Evolutionary conservation across 1,140 invertebrate species (phyloP).

Genomic region (Limonius californicus): DNA sequence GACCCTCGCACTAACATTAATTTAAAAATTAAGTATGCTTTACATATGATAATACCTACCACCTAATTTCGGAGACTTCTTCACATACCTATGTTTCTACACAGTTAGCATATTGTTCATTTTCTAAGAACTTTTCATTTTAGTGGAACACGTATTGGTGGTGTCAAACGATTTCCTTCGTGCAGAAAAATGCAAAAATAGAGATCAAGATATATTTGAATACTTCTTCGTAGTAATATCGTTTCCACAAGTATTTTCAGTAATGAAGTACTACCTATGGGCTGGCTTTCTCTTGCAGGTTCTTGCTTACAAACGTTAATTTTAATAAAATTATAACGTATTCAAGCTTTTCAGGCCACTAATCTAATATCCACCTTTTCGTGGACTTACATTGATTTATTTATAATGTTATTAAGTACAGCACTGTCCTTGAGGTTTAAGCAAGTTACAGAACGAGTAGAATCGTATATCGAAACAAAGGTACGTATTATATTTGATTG

Average conservation of each 20-base stretch:
- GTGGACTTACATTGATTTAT: conserved; percentile 63
- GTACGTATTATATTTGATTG: too few species aligned
- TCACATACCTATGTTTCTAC: too few species aligned
- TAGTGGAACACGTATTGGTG: neutral
- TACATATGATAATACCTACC: too few species aligned
- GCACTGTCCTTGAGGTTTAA: conserved; percentile 55
- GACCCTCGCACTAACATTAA: too few species aligned
- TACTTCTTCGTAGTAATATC: conserved; percentile 13
- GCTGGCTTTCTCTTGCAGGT: neutral
- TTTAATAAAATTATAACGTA: too few species aligned
- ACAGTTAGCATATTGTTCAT: too few species aligned
- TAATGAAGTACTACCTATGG: neutral
- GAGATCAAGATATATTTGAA: neutral
- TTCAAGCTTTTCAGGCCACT: conserved; percentile 56
- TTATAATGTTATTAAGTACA: conserved; percentile 57
- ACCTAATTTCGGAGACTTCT: too few species aligned
- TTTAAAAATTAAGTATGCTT: too few species aligned
- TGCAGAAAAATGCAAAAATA: neutral
- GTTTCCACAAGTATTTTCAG: conserved; percentile 16
- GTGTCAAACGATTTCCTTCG: neutral
- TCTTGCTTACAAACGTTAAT: too few species aligned
- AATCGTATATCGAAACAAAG: neutral
- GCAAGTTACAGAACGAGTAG: conserved; percentile 52
- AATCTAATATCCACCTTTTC: conserved; percentile 54
- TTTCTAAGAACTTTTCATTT: neutral